These are phyloP conservation scores for Ctenopoma multispine DNA, from an alignment of 2,797 vertebrate species.

Conservation along the genomic window DNA sequence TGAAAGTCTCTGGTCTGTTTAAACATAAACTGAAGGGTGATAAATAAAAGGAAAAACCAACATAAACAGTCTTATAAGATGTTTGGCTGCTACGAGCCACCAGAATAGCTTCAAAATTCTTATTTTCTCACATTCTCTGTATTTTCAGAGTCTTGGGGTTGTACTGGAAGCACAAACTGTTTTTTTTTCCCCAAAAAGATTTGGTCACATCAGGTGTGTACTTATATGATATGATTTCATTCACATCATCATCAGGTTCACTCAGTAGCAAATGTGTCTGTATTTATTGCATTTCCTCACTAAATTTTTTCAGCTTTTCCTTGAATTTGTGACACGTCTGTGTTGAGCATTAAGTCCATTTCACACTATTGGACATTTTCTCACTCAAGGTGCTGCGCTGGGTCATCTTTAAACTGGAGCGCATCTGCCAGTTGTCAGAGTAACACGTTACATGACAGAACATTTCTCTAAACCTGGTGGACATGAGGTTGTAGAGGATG, in stretches of 20 bases:
- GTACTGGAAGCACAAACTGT: background rate
- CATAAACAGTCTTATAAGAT: background rate
- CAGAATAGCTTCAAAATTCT: background rate
- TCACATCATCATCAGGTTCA: background rate
- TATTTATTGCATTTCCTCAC: background rate
- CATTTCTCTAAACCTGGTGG: conserved; percentile 91
- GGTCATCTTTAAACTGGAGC: conserved; percentile 74
- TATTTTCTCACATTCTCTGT: background rate
- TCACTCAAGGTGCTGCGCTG: conserved; percentile 82
- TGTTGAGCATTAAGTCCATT: background rate
- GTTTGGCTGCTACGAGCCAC: background rate
- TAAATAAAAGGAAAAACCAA: background rate
- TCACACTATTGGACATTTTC: conserved; percentile 8
- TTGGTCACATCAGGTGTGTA: background rate
- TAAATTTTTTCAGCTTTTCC: background rate
- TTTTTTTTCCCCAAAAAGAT: conserved; percentile 1
- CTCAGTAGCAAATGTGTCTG: background rate
- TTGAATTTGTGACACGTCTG: background rate
- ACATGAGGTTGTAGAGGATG: conserved; percentile 95
- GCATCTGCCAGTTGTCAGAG: background rate
- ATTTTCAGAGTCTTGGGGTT: background rate
- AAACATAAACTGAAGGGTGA: background rate
- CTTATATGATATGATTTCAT: background rate
- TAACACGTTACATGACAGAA: conserved; percentile 87
- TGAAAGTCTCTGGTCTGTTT: background rate